Conservation (phyloP, 1,140 invertebrate genomes). For the Carcinoscorpius rotundicauda region DNA sequence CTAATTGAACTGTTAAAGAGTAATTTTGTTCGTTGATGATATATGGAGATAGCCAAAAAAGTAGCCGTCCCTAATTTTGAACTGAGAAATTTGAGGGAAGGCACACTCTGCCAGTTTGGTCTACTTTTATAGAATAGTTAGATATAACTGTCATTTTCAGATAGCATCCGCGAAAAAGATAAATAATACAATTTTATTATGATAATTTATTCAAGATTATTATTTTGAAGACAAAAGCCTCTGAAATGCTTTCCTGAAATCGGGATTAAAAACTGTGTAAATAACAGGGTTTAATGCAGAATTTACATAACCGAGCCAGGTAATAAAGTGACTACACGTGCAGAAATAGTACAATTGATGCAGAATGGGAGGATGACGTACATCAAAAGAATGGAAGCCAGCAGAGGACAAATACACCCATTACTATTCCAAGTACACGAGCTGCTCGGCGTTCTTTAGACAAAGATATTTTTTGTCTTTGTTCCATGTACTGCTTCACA, state of each 20-base stretch:
- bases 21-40: too few relatives aligned
- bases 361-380: constrained; percentile 88
- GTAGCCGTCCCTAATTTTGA: too few relatives aligned
- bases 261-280: constrained; percentile 95
- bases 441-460: constrained; percentile 85
- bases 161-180: too few relatives aligned
- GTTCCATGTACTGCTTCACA: constrained; percentile 82
- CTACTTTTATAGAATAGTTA: too few relatives aligned
- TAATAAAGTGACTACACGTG: constrained; percentile 76
- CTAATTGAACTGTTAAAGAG: too few relatives aligned
- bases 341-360: constrained; percentile 54
- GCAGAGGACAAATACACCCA: constrained; percentile 83
- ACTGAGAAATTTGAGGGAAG: too few relatives aligned
- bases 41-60: too few relatives aligned
- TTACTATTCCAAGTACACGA: constrained; percentile 80
- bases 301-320: constrained; percentile 96
- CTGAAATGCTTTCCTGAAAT: constrained; percentile 88
- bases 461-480: constrained; percentile 82
- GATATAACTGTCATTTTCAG: too few relatives aligned
- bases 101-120: too few relatives aligned
- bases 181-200: too few relatives aligned
- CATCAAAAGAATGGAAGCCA: constrained; percentile 95
- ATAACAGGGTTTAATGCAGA: constrained; percentile 95
- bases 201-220: too few relatives aligned
- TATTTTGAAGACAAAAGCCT: constrained; percentile 12